Evolutionary conservation across 2,113 vertebrate genomes (phyloP), one percentile per base, ranked within the genome.

Genomic region (Lonchura striata): DNA sequence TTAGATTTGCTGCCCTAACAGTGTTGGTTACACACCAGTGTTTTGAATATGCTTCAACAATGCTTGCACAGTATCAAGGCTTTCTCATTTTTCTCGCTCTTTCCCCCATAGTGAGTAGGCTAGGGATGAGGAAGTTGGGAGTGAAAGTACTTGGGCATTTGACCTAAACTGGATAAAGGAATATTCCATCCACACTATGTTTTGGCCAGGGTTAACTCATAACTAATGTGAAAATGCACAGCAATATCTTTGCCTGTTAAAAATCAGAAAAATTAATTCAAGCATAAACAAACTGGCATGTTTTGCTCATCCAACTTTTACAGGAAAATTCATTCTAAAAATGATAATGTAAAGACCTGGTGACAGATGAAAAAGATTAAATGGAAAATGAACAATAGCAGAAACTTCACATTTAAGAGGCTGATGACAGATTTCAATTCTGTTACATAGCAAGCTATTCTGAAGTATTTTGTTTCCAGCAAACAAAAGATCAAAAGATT

Each of bases 401-500:
- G 74, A 82, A 86, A 63, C 30, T 81, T 86, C 28, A 59, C 11
- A 52, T 75, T 88, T 46, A 83, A 90, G 41, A 88, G n/a, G 37
- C 28, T 11, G 37, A 54, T 90, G 78, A 71, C 39, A 77, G 13
- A 76, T 86, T 92, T 93, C 28, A 64, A 69, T 81, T 94, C 79
- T 88, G 56, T 60, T 91, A 42, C 30, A n/a, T 41, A 59, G 10
- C 31, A 81, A 59, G 10, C 20, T 94, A 74, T 63, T 86, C 63
- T 50, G 68, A 86, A 91, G 12, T 11, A 64, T 70, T 91, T 30
- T 90, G 59, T 83, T 94, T 92, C 59, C 61, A 68, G 25, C 6
- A 91, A 91, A 80, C 6, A 72, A 85, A 92, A 91, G 60, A 95
- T 49, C 28, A 82, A 94, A 93, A 75, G 7, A 27, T 78, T 91